Evolutionary conservation across 2,113 vertebrate genomes (phyloP), one percentile per base, ranked within the genome.

Genomic region (Oceanites oceanicus): DNA sequence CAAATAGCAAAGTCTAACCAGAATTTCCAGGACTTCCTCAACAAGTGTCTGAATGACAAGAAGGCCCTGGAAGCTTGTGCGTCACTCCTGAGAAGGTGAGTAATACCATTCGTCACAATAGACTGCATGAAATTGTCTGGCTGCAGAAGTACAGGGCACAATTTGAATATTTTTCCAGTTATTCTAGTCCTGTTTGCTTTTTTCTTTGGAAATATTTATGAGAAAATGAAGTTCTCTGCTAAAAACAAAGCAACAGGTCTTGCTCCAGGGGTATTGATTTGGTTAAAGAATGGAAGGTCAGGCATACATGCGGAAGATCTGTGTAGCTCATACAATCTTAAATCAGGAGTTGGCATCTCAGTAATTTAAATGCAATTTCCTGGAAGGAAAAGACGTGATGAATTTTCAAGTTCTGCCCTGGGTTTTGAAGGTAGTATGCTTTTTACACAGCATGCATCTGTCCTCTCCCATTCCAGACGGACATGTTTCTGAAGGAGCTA

Each of bases 21-120:
- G 94, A 99, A 98, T 66, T 99, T 99, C 95, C 98, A 98, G 47
- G 97, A 92, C 15, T 99, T 99, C 83, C 96, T 99, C 92, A 98
- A 97, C 40, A 98, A 98, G 22, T 99, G 99, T 93, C 97, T 98
- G 80, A 98, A 98, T 91, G 98, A 98, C 94, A 98, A 98, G 79
- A 96, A 94, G 81, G 97, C 98, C 29, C 96, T 99, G 63, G 98
- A 99, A 93, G 98, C 99, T 90, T 98, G 98, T 75, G 98, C 98
- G 82, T 97, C 97, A 27, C 97, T 98, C 72, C 96, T 99, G 61
- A 98, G 92, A 73, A 98, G 97, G 98, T 98, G 67, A 79, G 98
- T 93, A 68, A 59, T 71, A 27, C 19, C 45, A 27, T 7, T 34
- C 65, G 45, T 36, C 65, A 59, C 16, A 55, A 40, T 3, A 38